Percentiles rank a stretch among this genome's conserved stretches.
Conservation (phyloP, 2,797 vertebrate genomes). For the Bovichtus variegatus region DNA sequence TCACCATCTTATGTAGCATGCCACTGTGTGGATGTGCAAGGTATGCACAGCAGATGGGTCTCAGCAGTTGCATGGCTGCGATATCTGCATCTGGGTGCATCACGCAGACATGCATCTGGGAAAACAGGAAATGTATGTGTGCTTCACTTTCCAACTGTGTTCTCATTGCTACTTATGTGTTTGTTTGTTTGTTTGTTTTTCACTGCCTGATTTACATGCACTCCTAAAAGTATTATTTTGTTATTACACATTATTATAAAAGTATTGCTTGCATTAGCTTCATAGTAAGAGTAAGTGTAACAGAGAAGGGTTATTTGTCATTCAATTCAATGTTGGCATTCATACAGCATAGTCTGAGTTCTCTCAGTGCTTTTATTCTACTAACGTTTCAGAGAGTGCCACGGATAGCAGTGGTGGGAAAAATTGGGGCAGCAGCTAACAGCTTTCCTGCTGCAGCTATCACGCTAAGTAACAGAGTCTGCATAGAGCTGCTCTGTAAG, state of each 20-base stretch:
- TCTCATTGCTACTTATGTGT: background rate
- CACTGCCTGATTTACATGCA: background rate
- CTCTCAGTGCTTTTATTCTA: slow-evolving; percentile 4
- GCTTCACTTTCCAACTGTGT: background rate
- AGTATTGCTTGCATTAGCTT: background rate
- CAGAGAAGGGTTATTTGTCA: background rate
- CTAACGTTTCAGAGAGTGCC: background rate
- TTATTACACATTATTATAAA: background rate
- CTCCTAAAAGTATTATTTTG: background rate
- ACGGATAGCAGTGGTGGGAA: background rate
- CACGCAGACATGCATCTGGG: slow-evolving; percentile 22
- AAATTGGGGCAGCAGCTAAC: background rate
- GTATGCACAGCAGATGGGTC: slow-evolving; percentile 10
- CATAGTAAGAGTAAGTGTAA: background rate
- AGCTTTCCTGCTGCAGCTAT: background rate
- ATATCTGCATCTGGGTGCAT: slow-evolving; percentile 9
- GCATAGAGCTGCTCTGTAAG: background rate
- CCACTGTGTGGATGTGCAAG: background rate
- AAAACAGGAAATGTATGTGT: slow-evolving; percentile 12
- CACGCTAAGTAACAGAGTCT: background rate
- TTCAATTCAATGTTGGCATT: background rate
- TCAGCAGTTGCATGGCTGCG: slow-evolving; percentile 34
- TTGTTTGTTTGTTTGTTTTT: background rate
- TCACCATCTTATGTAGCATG: background rate
- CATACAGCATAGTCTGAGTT: background rate